phyloP scores from a whole-genome alignment of 2,888 invertebrate species.

The Colletes collaris region DNA sequence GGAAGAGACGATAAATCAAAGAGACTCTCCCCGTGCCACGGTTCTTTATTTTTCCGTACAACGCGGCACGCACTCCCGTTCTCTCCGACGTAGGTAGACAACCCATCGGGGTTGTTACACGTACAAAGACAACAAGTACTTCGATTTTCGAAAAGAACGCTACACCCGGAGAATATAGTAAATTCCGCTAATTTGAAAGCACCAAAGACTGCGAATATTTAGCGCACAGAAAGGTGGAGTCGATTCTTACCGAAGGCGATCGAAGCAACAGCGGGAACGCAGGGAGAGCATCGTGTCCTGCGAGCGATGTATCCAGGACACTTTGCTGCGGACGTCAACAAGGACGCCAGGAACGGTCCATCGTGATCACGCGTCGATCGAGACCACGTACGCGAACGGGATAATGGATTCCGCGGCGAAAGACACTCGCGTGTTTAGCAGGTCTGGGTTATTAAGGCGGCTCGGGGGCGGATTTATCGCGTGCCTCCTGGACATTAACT shows the following conservation, averaged over 20 bases:
- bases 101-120: background rate
- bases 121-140: too few relatives aligned
- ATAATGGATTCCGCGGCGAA: conserved; percentile 42
- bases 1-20: conserved; percentile 68
- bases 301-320: conserved; percentile 1
- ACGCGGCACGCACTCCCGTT: background rate
- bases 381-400: conserved; percentile 24
- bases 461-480: conserved; percentile 69
- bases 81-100: conserved; percentile 2
- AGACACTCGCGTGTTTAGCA: conserved; percentile 50
- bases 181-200: too few relatives aligned
- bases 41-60: conserved; percentile 37
- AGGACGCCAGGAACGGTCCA: background rate
- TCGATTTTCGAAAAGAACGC: background rate
- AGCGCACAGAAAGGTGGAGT: too few relatives aligned
- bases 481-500: conserved; percentile 70
- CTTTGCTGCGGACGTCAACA: background rate
- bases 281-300: conserved; percentile 5
- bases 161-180: too few relatives aligned
- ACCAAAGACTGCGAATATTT: too few relatives aligned
- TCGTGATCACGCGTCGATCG: conserved; percentile 2
- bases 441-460: conserved; percentile 34
- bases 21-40: conserved; percentile 40
- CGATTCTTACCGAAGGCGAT: too few relatives aligned
- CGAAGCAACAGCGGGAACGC: too few relatives aligned